These are phyloP conservation scores for Calephelis virginiensis DNA, from an alignment of 1,140 invertebrate genomes.

Conservation along the genomic window DNA sequence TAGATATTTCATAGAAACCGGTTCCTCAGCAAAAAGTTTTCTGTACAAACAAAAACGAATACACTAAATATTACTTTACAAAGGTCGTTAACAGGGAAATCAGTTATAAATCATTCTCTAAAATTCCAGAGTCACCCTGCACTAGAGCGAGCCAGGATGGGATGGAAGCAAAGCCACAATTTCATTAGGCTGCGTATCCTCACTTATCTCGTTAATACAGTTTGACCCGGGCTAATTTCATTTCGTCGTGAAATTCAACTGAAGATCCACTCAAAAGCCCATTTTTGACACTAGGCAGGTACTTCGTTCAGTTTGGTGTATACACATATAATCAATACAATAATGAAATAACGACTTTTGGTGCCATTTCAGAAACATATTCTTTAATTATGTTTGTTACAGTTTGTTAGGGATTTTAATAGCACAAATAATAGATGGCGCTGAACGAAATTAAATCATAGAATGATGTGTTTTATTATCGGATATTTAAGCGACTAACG, in stretches of 20 bases:
- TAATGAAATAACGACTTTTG: too few relatives aligned
- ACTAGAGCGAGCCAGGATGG: background rate
- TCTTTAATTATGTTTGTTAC: too few relatives aligned
- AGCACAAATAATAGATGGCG: too few relatives aligned
- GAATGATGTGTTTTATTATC: too few relatives aligned
- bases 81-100: background rate
- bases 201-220: conserved; percentile 9
- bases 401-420: too few relatives aligned
- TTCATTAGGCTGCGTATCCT: conserved; percentile 10
- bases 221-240: conserved; percentile 14
- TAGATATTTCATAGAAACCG: too few relatives aligned
- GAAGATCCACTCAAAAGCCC: conserved; percentile 11
- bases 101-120: conserved; percentile 9
- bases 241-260: conserved; percentile 15
- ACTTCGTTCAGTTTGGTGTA: too few relatives aligned
- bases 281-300: conserved; percentile 1
- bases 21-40: too few relatives aligned
- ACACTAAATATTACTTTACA: background rate
- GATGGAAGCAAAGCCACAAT: conserved; percentile 13
- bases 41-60: background rate
- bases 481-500: too few relatives aligned
- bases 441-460: too few relatives aligned
- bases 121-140: conserved; percentile 4
- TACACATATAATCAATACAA: too few relatives aligned
- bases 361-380: too few relatives aligned